phyloP scores from a whole-genome alignment of 2,888 invertebrate genomes.

The Drosophila kuntzei region DNA sequence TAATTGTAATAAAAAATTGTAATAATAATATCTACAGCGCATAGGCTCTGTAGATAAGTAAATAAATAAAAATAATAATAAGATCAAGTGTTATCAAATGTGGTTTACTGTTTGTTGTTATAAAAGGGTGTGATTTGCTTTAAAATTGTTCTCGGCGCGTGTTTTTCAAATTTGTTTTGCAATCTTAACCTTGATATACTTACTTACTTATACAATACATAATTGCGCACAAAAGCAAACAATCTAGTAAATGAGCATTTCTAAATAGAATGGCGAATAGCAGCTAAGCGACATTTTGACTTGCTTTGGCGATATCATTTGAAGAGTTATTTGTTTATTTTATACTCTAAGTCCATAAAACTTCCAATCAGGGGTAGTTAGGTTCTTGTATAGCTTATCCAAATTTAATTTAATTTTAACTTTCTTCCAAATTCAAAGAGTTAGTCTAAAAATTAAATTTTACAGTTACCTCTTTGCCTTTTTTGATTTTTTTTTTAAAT shows the following conservation, averaged over 20 bases:
- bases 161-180: conserved; percentile 40
- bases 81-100: neutral
- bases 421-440: too few species aligned
- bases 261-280: conserved; percentile 30
- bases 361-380: neutral
- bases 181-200: conserved; percentile 69
- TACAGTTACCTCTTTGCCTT: too few species aligned
- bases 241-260: conserved; percentile 51
- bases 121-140: conserved; percentile 21
- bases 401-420: neutral
- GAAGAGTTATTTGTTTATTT: conserved; percentile 8
- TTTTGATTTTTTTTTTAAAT: too few species aligned
- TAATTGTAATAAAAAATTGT: too few species aligned
- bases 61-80: neutral
- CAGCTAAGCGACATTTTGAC: conserved; percentile 24
- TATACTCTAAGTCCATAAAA: conserved; percentile 1
- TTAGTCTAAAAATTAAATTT: too few species aligned
- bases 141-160: conserved; percentile 26
- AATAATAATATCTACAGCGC: too few species aligned
- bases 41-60: too few species aligned
- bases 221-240: conserved; percentile 66
- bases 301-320: conserved; percentile 16
- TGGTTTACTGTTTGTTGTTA: neutral
- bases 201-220: conserved; percentile 25
- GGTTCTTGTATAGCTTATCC: neutral